Evolutionary conservation across 2,888 invertebrate genomes (phyloP), one percentile per base, ranked within the genome.

Genomic region (Gerris lacustris): DNA sequence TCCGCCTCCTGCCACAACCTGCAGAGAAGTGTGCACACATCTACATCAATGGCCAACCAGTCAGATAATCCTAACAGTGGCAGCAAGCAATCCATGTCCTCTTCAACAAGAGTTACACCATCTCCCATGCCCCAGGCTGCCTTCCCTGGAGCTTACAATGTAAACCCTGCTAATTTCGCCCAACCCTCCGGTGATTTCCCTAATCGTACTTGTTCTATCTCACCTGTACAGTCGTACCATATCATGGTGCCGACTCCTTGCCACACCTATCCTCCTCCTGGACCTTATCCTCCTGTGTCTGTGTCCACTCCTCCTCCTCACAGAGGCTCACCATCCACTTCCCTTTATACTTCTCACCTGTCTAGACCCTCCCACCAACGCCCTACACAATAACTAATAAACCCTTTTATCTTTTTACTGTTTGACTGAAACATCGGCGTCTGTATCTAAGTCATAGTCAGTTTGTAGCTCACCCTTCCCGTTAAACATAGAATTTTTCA

Each of bases 191-290:
- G 15, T 55, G 55, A 15, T 55, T 55, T 55, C 15, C 55, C 55
- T 15, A 55, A 55, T 15, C 55, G 55, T 55, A 55, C 9, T 15
- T 55, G 55, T 55, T 55, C 55, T 55, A 31, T 31, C 31, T 31
- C 31, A 31, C 31, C 31, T 31, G 31, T 31, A 31, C 55, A 55
- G 15, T 15, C 55, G 11, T 55, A 55, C 55, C 55, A 55, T 15
- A 55, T 55, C 55, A 55, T 55, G 55, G 55, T 55, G 9, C 55
- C 55, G 15, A 55, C 55, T 55, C 55, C 55, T 55, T 55, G 55
- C 15, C 31, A 31, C 31, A 31, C 31, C 31, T 31, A 31, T 4
- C 55, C 55, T 55, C 55, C 55, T 11, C 15, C 55, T 5, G 55
- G 11, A 9, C 9, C 9, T 15, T 55, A 11, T 15, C 55, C 55